These are phyloP conservation scores for Gallinago paraguaiae DNA, from an alignment of 2,113 vertebrate genomes.

Conservation along the genomic window DNA sequence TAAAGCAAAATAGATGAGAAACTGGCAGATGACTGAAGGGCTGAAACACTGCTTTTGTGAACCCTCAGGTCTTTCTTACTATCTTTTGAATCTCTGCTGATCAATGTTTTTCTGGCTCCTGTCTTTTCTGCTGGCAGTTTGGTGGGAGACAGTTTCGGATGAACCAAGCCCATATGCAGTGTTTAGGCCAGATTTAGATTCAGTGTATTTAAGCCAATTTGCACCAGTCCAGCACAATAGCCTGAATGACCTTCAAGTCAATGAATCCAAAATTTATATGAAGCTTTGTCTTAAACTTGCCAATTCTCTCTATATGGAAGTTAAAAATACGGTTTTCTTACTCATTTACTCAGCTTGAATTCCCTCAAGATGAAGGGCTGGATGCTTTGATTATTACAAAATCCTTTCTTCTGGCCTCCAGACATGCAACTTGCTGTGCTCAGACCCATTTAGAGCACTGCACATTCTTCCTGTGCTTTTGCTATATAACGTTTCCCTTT, in stretches of 20 bases:
- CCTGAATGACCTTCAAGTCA: neutral
- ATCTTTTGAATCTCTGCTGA: neutral
- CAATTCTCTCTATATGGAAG: neutral
- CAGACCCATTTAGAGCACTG: neutral
- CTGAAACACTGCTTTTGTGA: neutral
- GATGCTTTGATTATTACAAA: constrained; percentile 11
- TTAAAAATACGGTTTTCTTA: neutral
- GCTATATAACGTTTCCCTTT: neutral
- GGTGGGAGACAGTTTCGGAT: neutral
- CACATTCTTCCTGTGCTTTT: neutral
- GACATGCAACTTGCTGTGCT: neutral
- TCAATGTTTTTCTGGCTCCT: neutral
- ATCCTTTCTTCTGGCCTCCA: neutral
- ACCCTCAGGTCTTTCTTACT: neutral
- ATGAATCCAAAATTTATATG: neutral
- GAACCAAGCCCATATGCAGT: neutral
- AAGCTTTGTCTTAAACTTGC: neutral
- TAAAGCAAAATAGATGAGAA: neutral
- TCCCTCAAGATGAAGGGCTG: neutral
- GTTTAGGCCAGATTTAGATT: neutral
- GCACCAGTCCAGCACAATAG: neutral
- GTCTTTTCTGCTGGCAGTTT: neutral
- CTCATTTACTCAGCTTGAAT: neutral
- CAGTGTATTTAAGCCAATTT: neutral
- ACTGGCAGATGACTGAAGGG: neutral